Evolutionary conservation across 2,888 invertebrate species (phyloP).

Genomic region (Eudasyphora cyanicolor): DNA sequence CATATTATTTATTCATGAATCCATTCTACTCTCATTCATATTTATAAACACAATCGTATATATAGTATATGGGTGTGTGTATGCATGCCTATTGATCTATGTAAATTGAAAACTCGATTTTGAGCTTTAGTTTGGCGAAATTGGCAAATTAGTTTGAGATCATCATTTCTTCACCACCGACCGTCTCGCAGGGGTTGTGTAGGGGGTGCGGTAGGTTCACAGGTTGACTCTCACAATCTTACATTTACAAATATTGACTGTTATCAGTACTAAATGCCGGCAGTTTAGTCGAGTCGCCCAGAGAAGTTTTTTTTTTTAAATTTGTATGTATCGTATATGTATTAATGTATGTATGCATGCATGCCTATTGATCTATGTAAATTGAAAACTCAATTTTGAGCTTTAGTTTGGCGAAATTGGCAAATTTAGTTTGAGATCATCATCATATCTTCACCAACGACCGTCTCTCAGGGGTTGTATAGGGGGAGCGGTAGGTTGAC

Average conservation of each 20-base stretch:
- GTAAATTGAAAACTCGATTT: neutral
- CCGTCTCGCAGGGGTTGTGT: too few species aligned
- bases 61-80: neutral
- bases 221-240: neutral
- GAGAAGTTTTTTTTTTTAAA: neutral
- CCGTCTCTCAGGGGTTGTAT: too few species aligned
- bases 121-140: neutral
- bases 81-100: too few species aligned
- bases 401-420: neutral
- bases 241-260: neutral
- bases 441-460: neutral
- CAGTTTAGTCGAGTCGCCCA: neutral
- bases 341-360: neutral
- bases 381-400: neutral
- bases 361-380: too few species aligned
- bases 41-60: too few species aligned
- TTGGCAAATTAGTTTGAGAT: neutral
- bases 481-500: too few species aligned
- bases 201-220: too few species aligned
- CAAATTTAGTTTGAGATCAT: neutral
- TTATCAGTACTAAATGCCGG: constrained; percentile 9
- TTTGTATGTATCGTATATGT: neutral
- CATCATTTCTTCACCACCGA: neutral
- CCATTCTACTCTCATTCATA: too few species aligned
- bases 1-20: too few species aligned